Percentiles rank a stretch among this genome's conserved stretches.
These are phyloP conservation scores for Ibycter americanus DNA, from an alignment of 2,797 vertebrate species.

Conservation along the genomic window DNA sequence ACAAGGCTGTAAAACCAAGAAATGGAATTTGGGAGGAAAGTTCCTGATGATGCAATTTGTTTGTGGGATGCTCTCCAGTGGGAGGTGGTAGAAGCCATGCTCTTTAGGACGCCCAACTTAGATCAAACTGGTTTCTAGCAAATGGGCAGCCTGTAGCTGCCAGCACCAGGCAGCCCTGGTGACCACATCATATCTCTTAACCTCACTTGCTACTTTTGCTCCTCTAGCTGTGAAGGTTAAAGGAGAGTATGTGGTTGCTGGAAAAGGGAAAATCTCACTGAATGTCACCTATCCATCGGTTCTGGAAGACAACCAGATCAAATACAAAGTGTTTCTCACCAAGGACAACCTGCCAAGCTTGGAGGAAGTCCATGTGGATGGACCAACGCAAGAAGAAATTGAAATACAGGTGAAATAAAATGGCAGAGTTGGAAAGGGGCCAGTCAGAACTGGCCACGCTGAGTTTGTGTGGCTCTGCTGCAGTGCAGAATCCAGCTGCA, in stretches of 20 bases:
- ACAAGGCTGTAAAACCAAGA: background rate
- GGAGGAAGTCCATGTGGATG: constrained; percentile 85
- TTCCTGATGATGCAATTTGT: background rate
- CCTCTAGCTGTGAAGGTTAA: constrained; percentile 82
- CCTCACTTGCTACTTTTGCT: background rate
- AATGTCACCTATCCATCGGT: constrained; percentile 84
- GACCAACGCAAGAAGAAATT: constrained; percentile 80
- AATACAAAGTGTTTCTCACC: constrained; percentile 85
- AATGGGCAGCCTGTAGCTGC: background rate
- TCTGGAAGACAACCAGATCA: constrained; percentile 84
- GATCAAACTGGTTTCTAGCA: background rate
- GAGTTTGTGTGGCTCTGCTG: background rate
- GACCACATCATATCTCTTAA: background rate
- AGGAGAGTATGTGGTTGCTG: constrained; percentile 84
- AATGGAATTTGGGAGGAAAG: background rate
- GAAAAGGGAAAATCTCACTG: constrained; percentile 77
- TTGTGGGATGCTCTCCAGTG: background rate
- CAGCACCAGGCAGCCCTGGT: background rate
- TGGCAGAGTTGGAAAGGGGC: background rate
- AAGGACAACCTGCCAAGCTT: constrained; percentile 82
- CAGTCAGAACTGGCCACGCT: background rate
- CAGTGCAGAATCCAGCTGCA: background rate
- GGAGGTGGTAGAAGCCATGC: background rate
- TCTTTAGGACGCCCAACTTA: background rate
- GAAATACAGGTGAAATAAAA: constrained; percentile 85